phyloP scores from a whole-genome alignment of 1,140 invertebrate genomes.

The Micrasema longulum region DNA sequence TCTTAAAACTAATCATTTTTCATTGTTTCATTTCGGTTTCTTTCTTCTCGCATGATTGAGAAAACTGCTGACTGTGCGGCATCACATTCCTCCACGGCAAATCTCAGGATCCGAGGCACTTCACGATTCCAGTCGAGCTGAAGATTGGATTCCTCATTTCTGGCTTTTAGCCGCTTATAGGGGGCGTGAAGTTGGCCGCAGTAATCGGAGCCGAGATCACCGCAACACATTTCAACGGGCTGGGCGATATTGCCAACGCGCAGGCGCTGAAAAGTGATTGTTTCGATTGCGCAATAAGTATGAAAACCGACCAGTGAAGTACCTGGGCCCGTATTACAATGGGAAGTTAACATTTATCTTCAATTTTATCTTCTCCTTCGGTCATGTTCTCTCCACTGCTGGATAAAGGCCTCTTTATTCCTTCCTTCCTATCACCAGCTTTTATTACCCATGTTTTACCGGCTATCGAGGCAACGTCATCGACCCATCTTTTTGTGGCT shows the following conservation, averaged over 20 bases:
- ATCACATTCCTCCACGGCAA: background rate
- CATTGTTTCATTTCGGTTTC: too few species aligned
- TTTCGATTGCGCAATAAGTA: conserved; percentile 34
- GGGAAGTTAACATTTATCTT: too few species aligned
- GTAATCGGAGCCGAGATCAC: conserved; percentile 23
- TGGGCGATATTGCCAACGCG: conserved; percentile 47
- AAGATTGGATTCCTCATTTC: conserved; percentile 32
- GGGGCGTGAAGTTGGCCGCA: conserved; percentile 38
- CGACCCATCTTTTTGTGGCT: too few species aligned
- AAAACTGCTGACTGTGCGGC: background rate
- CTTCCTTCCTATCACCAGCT: too few species aligned
- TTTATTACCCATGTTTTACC: too few species aligned
- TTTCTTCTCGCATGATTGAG: background rate
- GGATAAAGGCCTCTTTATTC: too few species aligned
- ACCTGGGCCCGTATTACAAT: too few species aligned
- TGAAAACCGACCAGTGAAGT: too few species aligned
- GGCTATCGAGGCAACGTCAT: too few species aligned
- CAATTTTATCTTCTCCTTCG: too few species aligned
- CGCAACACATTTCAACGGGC: conserved; percentile 46
- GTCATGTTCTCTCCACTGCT: too few species aligned
- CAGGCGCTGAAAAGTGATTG: conserved; percentile 47
- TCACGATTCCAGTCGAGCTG: conserved; percentile 26
- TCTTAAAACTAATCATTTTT: too few species aligned
- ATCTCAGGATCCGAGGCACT: conserved; percentile 5
- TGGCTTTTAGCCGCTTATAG: conserved; percentile 1